Conservation (phyloP, 1,140 invertebrate species). For the Ceratina australensis region DNA sequence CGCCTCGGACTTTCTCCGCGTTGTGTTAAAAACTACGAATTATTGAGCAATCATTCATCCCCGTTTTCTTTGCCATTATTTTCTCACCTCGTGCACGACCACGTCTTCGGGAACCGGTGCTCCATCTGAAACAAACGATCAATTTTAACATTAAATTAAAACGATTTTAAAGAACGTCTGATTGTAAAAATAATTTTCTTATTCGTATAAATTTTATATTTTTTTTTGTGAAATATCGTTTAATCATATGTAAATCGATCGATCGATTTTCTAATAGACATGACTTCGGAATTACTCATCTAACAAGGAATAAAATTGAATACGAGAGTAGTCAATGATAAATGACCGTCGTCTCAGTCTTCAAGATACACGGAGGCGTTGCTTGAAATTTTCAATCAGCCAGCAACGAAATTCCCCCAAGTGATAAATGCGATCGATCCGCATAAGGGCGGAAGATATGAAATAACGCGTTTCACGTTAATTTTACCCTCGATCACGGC, state of each 20-base stretch:
- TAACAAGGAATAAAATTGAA: conserved; percentile 21
- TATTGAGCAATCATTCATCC: neutral
- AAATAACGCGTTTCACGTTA: neutral
- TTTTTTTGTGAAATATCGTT: neutral
- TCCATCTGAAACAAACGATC: conserved; percentile 70
- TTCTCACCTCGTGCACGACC: conserved; percentile 66
- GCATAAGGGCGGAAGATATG: neutral
- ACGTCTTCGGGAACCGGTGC: conserved; percentile 61
- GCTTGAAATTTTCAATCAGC: conserved; percentile 16
- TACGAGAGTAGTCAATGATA: conserved; percentile 7
- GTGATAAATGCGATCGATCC: conserved; percentile 17
- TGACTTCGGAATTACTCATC: conserved; percentile 8
- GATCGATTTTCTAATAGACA: conserved; percentile 14
- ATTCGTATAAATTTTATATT: no score
- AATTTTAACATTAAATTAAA: conserved; percentile 19
- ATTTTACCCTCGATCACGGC: neutral
- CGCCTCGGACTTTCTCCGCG: neutral
- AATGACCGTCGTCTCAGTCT: conserved; percentile 15
- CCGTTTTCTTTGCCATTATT: neutral
- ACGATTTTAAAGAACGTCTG: neutral
- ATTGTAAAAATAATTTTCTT: no score
- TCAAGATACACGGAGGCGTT: neutral
- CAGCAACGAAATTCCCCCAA: conserved; percentile 8
- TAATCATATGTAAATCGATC: neutral
- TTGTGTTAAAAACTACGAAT: neutral